phyloP scores from a whole-genome alignment of 1,140 invertebrate species.

The Cherax quadricarinatus region DNA sequence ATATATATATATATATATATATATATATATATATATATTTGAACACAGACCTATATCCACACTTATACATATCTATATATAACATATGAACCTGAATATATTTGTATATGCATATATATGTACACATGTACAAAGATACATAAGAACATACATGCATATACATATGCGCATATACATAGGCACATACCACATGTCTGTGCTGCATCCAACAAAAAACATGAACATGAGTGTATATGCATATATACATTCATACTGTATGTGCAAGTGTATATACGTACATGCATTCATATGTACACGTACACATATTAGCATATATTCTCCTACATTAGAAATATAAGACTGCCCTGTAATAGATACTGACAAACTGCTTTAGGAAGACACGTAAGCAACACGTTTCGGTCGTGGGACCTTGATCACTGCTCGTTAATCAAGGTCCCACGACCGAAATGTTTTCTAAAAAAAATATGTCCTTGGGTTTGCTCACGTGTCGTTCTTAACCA shows the following conservation, averaged over 20 bases:
- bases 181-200: background rate
- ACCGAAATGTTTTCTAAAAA: too few species aligned
- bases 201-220: background rate
- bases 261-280: too few species aligned
- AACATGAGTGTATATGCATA: too few species aligned
- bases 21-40: background rate
- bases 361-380: too few species aligned
- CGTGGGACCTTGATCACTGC: background rate
- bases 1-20: conserved; percentile 18
- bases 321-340: background rate
- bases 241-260: too few species aligned
- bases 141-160: background rate
- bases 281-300: background rate
- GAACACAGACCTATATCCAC: background rate
- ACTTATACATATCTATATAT: too few species aligned
- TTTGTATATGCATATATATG: background rate
- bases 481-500: too few species aligned
- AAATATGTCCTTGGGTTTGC: too few species aligned
- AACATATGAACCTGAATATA: too few species aligned
- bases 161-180: background rate
- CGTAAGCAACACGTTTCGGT: too few species aligned
- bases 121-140: background rate
- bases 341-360: background rate
- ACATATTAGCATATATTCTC: background rate
- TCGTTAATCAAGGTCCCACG: background rate